These are phyloP conservation scores for Papilio demoleus DNA, from an alignment of 2,888 invertebrate genomes.

Conservation along the genomic window DNA sequence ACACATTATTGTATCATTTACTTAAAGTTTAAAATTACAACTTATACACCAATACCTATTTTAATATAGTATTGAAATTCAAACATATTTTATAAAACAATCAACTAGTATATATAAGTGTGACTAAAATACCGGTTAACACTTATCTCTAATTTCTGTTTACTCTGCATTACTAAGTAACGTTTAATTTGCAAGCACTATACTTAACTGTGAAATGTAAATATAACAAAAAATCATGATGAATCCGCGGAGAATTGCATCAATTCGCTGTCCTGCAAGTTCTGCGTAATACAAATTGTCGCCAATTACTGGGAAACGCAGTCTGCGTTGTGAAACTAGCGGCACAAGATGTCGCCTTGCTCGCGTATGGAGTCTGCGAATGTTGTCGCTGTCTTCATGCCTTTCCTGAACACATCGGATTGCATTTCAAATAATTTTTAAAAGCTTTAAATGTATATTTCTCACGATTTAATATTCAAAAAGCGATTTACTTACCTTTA, in stretches of 20 bases:
- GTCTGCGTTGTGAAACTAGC: constrained; percentile 4
- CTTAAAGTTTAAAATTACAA: neutral
- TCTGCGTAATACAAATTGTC: constrained; percentile 9
- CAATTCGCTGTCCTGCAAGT: constrained; percentile 14
- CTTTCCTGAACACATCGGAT: neutral
- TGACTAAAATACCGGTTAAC: neutral
- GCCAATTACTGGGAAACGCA: constrained; percentile 16
- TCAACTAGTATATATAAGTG: neutral
- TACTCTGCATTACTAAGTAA: neutral
- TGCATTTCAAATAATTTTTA: neutral
- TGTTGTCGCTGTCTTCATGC: neutral
- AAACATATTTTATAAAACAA: neutral
- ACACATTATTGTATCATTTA: neutral
- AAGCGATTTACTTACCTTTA: neutral
- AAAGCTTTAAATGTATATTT: neutral
- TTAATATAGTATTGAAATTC: too few species aligned
- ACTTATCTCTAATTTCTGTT: too few species aligned
- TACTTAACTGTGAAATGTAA: neutral
- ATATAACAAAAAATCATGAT: neutral
- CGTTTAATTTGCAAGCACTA: neutral
- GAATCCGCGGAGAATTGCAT: constrained; percentile 3
- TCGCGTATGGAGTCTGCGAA: neutral
- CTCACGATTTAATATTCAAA: constrained; percentile 7
- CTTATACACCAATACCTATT: too few species aligned
- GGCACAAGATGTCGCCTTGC: constrained; percentile 8